These are phyloP conservation scores for Cataglyphis hispanica DNA, from an alignment of 1,140 invertebrate genomes.

Conservation along the genomic window DNA sequence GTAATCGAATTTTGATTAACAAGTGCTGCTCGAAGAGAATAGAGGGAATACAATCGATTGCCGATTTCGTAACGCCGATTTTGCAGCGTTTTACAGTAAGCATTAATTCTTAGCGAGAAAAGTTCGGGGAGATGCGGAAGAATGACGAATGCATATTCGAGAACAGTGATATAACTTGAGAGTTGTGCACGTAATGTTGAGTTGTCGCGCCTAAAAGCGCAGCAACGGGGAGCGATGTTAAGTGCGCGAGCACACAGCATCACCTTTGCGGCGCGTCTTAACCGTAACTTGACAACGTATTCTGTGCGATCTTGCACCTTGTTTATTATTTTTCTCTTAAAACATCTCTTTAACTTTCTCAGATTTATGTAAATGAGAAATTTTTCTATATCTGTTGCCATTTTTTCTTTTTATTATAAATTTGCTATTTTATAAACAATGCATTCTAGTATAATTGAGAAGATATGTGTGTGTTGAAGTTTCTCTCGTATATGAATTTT, in stretches of 20 bases:
- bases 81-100: not conserved
- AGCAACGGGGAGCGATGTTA: not conserved
- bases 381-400: conserved; percentile 6
- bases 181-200: conserved; percentile 42
- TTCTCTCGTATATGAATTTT: not conserved
- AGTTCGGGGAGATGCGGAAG: conserved; percentile 29
- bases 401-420: not conserved
- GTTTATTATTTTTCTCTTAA: not conserved
- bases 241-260: conserved; percentile 26
- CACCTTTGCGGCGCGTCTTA: conserved; percentile 34
- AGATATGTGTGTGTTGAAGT: not conserved
- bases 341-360: conserved; percentile 6
- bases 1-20: conserved; percentile 46
- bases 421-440: not conserved
- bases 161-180: conserved; percentile 53
- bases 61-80: not conserved
- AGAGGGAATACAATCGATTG: conserved; percentile 9
- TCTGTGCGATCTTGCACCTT: not conserved
- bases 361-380: not conserved
- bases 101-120: conserved; percentile 21
- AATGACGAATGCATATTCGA: conserved; percentile 40
- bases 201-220: conserved; percentile 59
- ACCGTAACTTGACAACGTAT: conserved; percentile 13
- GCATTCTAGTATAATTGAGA: not conserved
- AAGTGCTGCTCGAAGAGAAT: conserved; percentile 23